Conservation (phyloP, 2,888 invertebrate species). For the Melanotus villosus region DNA sequence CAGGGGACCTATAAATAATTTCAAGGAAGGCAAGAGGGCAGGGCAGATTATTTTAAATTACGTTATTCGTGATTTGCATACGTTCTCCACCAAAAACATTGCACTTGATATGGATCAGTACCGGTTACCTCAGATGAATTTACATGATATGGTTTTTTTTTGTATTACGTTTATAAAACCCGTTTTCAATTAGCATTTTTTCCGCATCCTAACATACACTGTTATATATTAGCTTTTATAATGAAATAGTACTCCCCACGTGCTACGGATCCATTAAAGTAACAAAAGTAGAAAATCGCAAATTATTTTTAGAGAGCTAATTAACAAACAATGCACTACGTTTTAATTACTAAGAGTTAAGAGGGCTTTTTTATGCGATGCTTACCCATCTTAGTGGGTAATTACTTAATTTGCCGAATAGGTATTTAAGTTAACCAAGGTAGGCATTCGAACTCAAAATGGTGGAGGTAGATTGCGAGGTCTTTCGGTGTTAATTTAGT, state of each 20-base stretch:
- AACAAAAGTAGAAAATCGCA: constrained; percentile 13
- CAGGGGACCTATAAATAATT: constrained; percentile 12
- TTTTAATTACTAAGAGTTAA: not conserved
- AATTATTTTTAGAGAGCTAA: not conserved
- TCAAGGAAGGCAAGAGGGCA: not conserved
- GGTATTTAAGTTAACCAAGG: constrained; percentile 14
- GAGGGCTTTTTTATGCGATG: not conserved
- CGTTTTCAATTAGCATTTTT: constrained; percentile 27
- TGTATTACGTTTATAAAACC: constrained; percentile 16
- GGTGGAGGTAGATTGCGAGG: constrained; percentile 4
- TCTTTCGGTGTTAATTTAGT: constrained; percentile 28
- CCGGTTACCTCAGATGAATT: constrained; percentile 15
- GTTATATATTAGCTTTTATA: constrained; percentile 20
- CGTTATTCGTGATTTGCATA: constrained; percentile 3
- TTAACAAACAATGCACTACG: not conserved
- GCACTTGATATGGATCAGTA: constrained; percentile 10
- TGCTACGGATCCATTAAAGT: constrained; percentile 10
- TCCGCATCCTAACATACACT: constrained; percentile 14
- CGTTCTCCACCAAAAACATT: constrained; percentile 4
- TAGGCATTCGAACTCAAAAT: constrained; percentile 10
- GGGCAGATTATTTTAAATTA: constrained; percentile 18
- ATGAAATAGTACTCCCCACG: constrained; percentile 15
- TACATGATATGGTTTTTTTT: constrained; percentile 15
- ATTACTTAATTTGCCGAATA: constrained; percentile 3
- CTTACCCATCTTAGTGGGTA: not conserved